Conservation (phyloP, 2,888 invertebrate genomes). For the Rhamnusium bicolor region DNA sequence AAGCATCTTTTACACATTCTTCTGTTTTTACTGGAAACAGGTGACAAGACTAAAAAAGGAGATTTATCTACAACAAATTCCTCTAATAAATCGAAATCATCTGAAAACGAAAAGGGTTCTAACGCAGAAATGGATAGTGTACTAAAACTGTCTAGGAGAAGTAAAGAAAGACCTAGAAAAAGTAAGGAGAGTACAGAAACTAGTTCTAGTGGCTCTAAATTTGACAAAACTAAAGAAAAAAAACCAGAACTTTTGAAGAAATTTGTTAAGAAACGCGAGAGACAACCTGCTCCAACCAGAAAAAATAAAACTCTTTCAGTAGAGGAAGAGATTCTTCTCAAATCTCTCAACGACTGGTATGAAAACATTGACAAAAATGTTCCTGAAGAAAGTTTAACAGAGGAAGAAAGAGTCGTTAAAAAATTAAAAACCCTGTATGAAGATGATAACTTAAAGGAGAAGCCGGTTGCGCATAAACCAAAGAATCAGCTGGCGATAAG, state of each 20-base stretch:
- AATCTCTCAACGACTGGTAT: constrained; percentile 61
- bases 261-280: constrained; percentile 52
- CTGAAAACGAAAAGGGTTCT: constrained; percentile 29
- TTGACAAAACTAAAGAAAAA: constrained; percentile 36
- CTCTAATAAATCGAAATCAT: constrained; percentile 19
- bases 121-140: constrained; percentile 39
- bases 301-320: constrained; percentile 56
- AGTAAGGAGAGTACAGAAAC: constrained; percentile 36
- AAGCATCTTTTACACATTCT: constrained; percentile 21
- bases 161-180: constrained; percentile 32
- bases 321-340: constrained; percentile 62
- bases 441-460: constrained; percentile 54
- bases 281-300: constrained; percentile 43
- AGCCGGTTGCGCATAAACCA: constrained; percentile 62
- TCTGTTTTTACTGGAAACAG: constrained; percentile 39
- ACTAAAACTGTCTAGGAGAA: constrained; percentile 34
- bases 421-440: constrained; percentile 64
- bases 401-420: constrained; percentile 63
- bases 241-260: constrained; percentile 18
- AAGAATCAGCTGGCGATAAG: constrained; percentile 66
- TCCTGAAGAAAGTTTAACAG: constrained; percentile 61
- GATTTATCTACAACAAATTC: background rate
- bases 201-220: constrained; percentile 39
- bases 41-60: constrained; percentile 32
- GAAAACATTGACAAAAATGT: constrained; percentile 62